A percentile compares a stretch with the other conserved stretches of the same genome.
These are phyloP conservation scores for Amphimedon queenslandica DNA, from an alignment of 37 sponge, comb jelly and placozoan species.

Conservation along the genomic window DNA sequence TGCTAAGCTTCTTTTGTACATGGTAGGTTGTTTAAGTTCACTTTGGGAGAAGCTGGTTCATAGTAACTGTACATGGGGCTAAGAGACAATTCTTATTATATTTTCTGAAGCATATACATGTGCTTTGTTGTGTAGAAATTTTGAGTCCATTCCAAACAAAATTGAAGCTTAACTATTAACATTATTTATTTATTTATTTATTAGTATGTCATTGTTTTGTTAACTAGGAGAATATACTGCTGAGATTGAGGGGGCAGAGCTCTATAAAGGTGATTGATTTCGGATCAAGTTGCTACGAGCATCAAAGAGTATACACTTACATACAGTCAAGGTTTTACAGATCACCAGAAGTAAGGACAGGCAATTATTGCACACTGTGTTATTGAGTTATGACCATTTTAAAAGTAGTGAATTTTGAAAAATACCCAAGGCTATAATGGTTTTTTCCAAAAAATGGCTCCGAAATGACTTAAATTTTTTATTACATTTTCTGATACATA, in stretches of 20 bases:
- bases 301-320: conserved; percentile 86
- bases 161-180: too few species aligned
- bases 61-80: too few species aligned
- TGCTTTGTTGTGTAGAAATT: too few species aligned
- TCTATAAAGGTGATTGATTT: conserved; percentile 89
- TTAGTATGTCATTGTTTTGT: not conserved
- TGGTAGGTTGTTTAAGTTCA: too few species aligned
- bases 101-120: too few species aligned
- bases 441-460: too few species aligned
- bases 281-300: conserved; percentile 92
- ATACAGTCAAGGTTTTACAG: conserved; percentile 90
- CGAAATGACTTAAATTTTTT: too few species aligned
- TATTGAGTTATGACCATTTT: not conserved
- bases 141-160: too few species aligned
- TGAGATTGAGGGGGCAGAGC: conserved; percentile 64
- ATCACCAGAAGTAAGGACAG: conserved; percentile 89
- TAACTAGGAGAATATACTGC: conserved; percentile 76
- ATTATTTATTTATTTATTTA: not conserved
- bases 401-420: too few species aligned
- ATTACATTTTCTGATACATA: conserved; percentile 1
- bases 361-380: not conserved
- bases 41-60: too few species aligned
- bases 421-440: too few species aligned
- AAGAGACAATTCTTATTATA: not conserved
- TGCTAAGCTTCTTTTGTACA: too few species aligned